These are phyloP conservation scores for Prietella phreatophila DNA, from an alignment of 2,113 vertebrate species.

Conservation along the genomic window DNA sequence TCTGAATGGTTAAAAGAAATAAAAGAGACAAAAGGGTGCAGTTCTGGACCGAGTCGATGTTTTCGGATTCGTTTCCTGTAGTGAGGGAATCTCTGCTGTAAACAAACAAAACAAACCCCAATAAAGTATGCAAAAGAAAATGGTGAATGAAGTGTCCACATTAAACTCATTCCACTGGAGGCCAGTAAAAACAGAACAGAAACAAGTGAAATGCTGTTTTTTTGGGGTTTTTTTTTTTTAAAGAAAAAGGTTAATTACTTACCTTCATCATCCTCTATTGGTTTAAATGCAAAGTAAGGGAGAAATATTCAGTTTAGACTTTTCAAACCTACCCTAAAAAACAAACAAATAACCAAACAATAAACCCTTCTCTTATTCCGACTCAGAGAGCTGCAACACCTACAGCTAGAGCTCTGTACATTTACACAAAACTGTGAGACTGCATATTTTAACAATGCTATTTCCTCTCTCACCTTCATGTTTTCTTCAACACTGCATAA, in stretches of 20 bases:
- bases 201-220: background rate
- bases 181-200: background rate
- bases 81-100: slow-evolving; percentile 37
- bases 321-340: background rate
- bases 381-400: background rate
- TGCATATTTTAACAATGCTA: background rate
- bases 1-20: background rate
- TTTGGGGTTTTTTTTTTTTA: background rate
- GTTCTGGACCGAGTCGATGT: background rate
- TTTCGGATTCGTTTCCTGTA: slow-evolving; percentile 32
- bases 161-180: background rate
- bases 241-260: slow-evolving; percentile 46
- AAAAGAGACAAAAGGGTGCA: background rate
- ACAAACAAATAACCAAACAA: background rate
- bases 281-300: slow-evolving; percentile 54
- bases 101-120: slow-evolving; percentile 16
- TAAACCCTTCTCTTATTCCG: background rate
- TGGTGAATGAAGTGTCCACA: background rate
- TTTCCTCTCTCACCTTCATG: background rate
- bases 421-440: background rate
- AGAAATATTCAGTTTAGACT: slow-evolving; percentile 57
- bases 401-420: background rate
- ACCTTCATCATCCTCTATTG: slow-evolving; percentile 70
- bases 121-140: background rate
- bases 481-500: background rate